Conservation (phyloP, 2,888 invertebrate species). For the Hirtodrosophila trivittata region DNA sequence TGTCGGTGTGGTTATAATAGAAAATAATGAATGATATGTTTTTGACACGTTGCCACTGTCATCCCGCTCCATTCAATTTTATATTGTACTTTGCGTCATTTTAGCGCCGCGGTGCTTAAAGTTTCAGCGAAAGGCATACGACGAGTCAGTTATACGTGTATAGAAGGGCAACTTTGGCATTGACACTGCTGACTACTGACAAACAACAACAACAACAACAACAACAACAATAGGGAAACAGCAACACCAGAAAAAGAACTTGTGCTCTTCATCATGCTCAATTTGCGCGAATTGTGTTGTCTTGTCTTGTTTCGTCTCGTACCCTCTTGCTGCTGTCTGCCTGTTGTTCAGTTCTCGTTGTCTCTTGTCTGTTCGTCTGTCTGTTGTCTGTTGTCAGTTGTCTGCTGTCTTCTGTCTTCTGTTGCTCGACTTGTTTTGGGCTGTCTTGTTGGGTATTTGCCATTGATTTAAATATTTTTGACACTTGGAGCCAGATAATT, state of each 20-base stretch:
- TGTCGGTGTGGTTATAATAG: slow-evolving; percentile 66
- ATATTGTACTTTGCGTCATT: slow-evolving; percentile 47
- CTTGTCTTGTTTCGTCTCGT: slow-evolving; percentile 51
- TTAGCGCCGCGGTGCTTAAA: slow-evolving; percentile 54
- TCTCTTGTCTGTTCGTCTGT: slow-evolving; percentile 10
- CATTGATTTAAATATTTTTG: slow-evolving; percentile 80
- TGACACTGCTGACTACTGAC: slow-evolving; percentile 62
- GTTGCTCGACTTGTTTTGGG: slow-evolving; percentile 25
- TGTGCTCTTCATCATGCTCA: slow-evolving; percentile 76
- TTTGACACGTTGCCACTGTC: slow-evolving; percentile 74
- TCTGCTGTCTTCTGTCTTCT: slow-evolving; percentile 19
- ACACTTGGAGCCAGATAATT: slow-evolving; percentile 75
- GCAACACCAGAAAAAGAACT: slow-evolving; percentile 27
- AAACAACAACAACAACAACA: slow-evolving; percentile 22
- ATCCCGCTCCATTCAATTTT: slow-evolving; percentile 65
- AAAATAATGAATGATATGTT: slow-evolving; percentile 80
- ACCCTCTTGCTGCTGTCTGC: slow-evolving; percentile 28
- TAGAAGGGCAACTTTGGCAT: slow-evolving; percentile 67
- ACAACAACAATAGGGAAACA: slow-evolving; percentile 18
- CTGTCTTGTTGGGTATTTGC: slow-evolving; percentile 32
- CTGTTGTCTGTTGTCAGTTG: slow-evolving; percentile 14
- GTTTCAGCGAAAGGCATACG: slow-evolving; percentile 42
- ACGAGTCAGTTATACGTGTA: slow-evolving; percentile 43
- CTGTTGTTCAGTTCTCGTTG: slow-evolving; percentile 24
- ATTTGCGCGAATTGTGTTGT: slow-evolving; percentile 75